Evolutionary conservation across 2,797 vertebrate genomes (phyloP).

Genomic region (Sparus aurata): DNA sequence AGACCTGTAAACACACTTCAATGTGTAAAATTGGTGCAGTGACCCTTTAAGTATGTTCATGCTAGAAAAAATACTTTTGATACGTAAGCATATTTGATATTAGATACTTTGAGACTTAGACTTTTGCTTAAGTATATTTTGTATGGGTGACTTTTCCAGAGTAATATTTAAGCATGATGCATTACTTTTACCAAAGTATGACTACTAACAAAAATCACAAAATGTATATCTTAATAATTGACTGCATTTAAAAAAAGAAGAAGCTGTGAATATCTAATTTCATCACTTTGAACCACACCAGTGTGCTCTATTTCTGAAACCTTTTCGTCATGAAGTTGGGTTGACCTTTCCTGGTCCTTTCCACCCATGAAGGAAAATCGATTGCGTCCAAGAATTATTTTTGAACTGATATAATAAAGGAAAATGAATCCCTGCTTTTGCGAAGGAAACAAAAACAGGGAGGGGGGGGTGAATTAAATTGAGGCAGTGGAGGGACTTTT

Average conservation of each 20-base stretch:
- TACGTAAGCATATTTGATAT: too few species aligned
- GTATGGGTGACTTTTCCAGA: too few species aligned
- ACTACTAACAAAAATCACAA: neutral
- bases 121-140: too few species aligned
- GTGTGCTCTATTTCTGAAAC: neutral
- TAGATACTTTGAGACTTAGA: too few species aligned
- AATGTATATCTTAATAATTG: neutral
- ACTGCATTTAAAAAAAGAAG: neutral
- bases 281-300: conserved; percentile 7
- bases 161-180: too few species aligned
- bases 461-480: conserved; percentile 32
- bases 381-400: conserved; percentile 54
- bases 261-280: neutral
- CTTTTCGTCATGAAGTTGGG: conserved; percentile 32
- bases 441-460: conserved; percentile 15
- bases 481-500: conserved; percentile 65
- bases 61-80: too few species aligned
- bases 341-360: conserved; percentile 41
- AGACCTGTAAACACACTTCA: too few species aligned
- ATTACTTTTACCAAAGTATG: too few species aligned
- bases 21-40: too few species aligned
- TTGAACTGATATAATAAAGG: conserved; percentile 60
- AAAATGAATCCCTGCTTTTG: conserved; percentile 59
- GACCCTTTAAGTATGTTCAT: too few species aligned
- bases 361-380: conserved; percentile 50